Base-by-base conservation (phyloP, 2,888 invertebrate genomes). In the Xestia sexstrigata region DNA sequence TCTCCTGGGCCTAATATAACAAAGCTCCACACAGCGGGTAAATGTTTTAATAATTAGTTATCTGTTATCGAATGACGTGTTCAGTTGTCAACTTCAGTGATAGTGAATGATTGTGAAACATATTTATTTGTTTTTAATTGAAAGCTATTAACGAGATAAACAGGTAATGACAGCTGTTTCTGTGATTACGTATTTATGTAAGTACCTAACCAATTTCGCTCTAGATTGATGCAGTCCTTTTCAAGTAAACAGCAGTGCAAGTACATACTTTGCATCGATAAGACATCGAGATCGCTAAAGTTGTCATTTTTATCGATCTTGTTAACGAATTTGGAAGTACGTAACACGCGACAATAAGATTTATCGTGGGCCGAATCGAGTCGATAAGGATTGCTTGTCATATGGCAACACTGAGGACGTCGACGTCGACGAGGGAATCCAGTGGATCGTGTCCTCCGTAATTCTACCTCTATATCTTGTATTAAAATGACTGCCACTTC, bases 71-170 rank as follows among this genome's bases (percentile, higher is more conserved):
- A 52, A 45, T 7, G 20, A 62, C 62, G 23, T 30, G 70, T 58
- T 42, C n/a, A n/a, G 71, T 63, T 55, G 26, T 39, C 74, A 1
- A 47, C 26, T 73, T 15, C 74, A 47, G 26, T n/a, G 69, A 42
- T 35, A 45, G 3, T 35, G 17, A 60, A 60, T 30, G 39, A 23
- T 35, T 71, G 11, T 55, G 35, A 58, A 63, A 74, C n/a, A 30
- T 30, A 26, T 63, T 81, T 39, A 52, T 74, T 47, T n/a, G 55
- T 39, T 39, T 55, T 74, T 55, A 55, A 81, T 81, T 74, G n/a
- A 47, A 63, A 30, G 30, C 45, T 55, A 60, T 20, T 30, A 60
- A 17, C 62, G 45, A 30, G 23, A 15, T 6, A 49, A 3, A 35
- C 4, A 39, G 55, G 39, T 47, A 65, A 26, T 45, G 35, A 23